Evolutionary conservation across 1,140 invertebrate species (phyloP).

Genomic region (Pseudomyrmex dendroicus): DNA sequence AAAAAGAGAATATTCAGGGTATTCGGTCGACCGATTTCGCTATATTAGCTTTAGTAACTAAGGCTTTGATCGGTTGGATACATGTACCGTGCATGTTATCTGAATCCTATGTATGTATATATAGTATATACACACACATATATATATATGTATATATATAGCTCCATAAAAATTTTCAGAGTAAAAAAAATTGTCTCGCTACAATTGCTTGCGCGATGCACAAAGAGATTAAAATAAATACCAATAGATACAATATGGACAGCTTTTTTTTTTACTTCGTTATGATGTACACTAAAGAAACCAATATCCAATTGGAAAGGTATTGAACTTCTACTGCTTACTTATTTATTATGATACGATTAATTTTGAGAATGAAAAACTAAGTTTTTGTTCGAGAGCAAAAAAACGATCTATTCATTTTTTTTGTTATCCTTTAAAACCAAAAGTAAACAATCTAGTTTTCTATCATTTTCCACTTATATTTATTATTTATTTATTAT

Average conservation of each 20-base stretch:
- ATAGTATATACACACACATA: too few species aligned
- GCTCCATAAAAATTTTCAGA: slow-evolving; percentile 14
- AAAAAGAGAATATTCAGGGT: slow-evolving; percentile 33
- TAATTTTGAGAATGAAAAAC: background rate
- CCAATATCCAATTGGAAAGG: slow-evolving; percentile 14
- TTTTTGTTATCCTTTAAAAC: too few species aligned
- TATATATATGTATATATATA: background rate
- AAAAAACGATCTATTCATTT: background rate
- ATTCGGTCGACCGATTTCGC: slow-evolving; percentile 41
- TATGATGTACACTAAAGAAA: slow-evolving; percentile 17
- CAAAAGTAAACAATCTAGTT: too few species aligned
- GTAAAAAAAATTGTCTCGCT: slow-evolving; percentile 43
- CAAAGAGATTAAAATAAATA: slow-evolving; percentile 55
- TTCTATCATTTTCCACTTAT: too few species aligned
- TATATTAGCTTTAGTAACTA: slow-evolving; percentile 55
- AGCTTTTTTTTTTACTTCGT: slow-evolving; percentile 1
- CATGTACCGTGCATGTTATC: slow-evolving; percentile 33
- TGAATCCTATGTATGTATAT: slow-evolving; percentile 16
- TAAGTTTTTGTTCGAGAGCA: background rate
- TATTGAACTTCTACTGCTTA: slow-evolving; percentile 27
- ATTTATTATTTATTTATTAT: too few species aligned
- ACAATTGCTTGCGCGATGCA: slow-evolving; percentile 30
- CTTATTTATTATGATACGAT: slow-evolving; percentile 2
- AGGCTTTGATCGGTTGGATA: slow-evolving; percentile 45
- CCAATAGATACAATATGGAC: slow-evolving; percentile 22